Base-by-base conservation (phyloP, 2,888 invertebrate genomes). In the Netelia fuscicornis region DNA sequence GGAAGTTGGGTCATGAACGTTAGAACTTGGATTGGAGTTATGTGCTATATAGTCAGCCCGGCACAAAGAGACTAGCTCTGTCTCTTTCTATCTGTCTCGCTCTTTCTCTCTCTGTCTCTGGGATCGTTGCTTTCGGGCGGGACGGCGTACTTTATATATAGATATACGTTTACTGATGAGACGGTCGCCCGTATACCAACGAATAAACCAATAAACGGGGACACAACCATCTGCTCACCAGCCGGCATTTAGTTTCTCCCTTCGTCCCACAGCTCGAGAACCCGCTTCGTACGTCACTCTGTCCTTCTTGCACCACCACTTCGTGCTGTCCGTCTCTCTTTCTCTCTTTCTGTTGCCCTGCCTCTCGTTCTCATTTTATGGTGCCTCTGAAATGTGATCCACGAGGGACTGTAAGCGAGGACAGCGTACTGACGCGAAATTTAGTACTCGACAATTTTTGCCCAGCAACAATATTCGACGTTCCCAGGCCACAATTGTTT, bases 141-240 rank as follows among this genome's bases (percentile, higher is more conserved):
- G 82, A 72, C 72, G 56, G 58, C 13, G 0, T 30, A 20, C 52
- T 48, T 48, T 48, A 64, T 68, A 78, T 25, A 44, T 70, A 68
- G 11, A 52, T 72, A 25, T 37, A 62, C 42, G 17, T 42, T 44
- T 56, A 23, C 54, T 5, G 25, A 17, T 17, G 62, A 83, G 76
- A 89, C 87, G 88, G 89, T 90, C 89, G 91, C 91, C 88, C 90
- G 91, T 90, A 87, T 89, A 89, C 86, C 89, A 89, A 90, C 92
- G 92, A 93, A 92, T 93, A 92, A 93, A 93, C 93, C 93, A 94
- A 93, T 93, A 93, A 93, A 93, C 93, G 93, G 90, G 86, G 89
- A 91, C 92, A 92, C 92, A 92, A 92, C 92, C 93, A 94, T 94
- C 93, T 94, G 93, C 93, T 92, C 90, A 90, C 91, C 93, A 93